Evolutionary conservation across 2,888 invertebrate genomes (phyloP), one percentile per base, ranked within the genome.

Genomic region (Cepaea hortensis): DNA sequence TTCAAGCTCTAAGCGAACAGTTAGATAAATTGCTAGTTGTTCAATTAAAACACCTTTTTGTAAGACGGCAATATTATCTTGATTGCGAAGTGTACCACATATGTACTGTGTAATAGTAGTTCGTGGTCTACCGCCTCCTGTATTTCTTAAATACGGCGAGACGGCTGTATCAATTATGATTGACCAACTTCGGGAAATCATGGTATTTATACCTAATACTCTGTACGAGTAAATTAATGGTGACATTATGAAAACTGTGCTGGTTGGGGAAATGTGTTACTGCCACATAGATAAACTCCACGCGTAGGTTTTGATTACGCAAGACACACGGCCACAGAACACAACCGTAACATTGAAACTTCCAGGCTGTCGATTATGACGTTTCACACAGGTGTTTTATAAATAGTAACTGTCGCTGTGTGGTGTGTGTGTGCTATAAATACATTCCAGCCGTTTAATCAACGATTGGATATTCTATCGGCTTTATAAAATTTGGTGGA

Each of bases 331-430:
- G n/a, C 15, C 20, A 35, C 35, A 35, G 3, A 9, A 18, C 15
- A 35, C 13, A 18, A 23, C 65, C 68, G 68, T 68, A 81, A 70
- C 81, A 2, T 20, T 55, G 35, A n/a, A 6, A 50, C 9, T 5
- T 46, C 81, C 81, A 81, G 20, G n/a, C 23, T 82, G 82, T 70
- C 46, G 7, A 18, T n/a, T 3, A 5, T 73, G 18, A 73, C 73
- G 82, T 82, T 0, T 55, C 11, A 62, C 15, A 0, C 9, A 3
- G n/a, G 13, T 1, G 4, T 73, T 11, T 23, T 82, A 82, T 82
- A 82, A 82, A 82, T 70, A 82, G 61, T 61, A 55, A 73, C 82
- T 18, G 61, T 18, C n/a, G 11, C 46, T 46, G 20, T 3, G 68
- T 81, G 80, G 7, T 11, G 23, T 23, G 23, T 23, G 23, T 23